Evolutionary conservation across 64 coral and sea anemone species (phyloP).

Genomic region (Acropora tenuis): DNA sequence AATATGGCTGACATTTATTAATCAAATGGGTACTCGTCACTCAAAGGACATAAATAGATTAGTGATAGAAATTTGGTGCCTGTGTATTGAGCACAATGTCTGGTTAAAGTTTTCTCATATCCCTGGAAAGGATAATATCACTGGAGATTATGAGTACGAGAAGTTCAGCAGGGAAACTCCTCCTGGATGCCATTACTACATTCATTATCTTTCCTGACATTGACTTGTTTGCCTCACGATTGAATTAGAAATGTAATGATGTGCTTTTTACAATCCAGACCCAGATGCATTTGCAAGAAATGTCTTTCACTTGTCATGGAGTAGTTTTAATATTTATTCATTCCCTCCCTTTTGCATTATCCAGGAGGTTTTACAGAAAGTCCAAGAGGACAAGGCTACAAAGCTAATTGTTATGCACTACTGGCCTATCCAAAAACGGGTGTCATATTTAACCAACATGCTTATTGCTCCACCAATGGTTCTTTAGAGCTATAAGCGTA

Average conservation of each 20-base stretch:
- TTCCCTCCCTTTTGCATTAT: too few relatives aligned
- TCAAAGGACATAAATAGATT: constrained; percentile 55
- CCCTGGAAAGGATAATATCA: constrained; percentile 52
- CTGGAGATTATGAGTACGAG: constrained; percentile 39
- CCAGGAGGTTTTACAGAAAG: too few relatives aligned
- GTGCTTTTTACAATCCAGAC: too few relatives aligned
- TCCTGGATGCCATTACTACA: background rate
- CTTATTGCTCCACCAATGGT: too few relatives aligned
- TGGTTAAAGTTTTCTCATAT: constrained; percentile 59
- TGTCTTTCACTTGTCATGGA: too few relatives aligned
- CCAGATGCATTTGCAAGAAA: too few relatives aligned
- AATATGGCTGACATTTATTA: constrained; percentile 49
- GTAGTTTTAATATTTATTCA: too few relatives aligned
- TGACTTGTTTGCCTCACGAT: background rate
- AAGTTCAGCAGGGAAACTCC: constrained; percentile 52
- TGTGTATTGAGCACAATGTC: constrained; percentile 29
- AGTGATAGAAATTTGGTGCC: constrained; percentile 49
- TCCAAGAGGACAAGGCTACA: too few relatives aligned
- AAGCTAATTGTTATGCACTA: background rate
- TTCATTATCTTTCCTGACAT: background rate
- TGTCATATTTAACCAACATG: background rate
- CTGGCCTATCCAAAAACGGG: background rate
- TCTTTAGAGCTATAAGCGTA: background rate
- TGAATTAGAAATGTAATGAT: background rate
- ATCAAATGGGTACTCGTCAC: constrained; percentile 61